Evolutionary conservation across 2,113 vertebrate species (phyloP).

Genomic region (Aramus guarauna): DNA sequence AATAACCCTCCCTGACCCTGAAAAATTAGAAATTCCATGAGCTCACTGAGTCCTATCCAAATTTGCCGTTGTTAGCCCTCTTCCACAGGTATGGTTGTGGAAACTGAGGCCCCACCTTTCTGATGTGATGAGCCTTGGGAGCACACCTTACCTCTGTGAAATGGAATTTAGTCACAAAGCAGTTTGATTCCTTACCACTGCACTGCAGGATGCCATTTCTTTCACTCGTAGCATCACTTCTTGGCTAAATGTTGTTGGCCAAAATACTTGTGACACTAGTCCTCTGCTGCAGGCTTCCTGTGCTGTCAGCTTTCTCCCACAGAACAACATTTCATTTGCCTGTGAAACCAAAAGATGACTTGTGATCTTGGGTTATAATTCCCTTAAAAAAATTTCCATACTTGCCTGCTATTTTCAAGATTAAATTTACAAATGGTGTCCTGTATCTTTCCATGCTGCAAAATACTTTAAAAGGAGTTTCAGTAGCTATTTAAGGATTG

Average conservation of each 20-base stretch:
- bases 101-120: not conserved
- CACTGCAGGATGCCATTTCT: conserved; percentile 96
- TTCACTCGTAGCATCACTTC: conserved; percentile 97
- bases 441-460: not conserved
- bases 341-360: conserved; percentile 61
- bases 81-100: not conserved
- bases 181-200: conserved; percentile 81
- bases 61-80: not conserved
- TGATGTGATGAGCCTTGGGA: not conserved
- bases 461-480: conserved; percentile 5
- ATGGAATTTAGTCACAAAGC: not conserved
- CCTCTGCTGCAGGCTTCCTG: conserved; percentile 96
- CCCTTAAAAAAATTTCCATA: not conserved
- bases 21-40: not conserved
- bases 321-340: conserved; percentile 99
- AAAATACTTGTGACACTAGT: conserved; percentile 96
- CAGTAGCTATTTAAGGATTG: conserved; percentile 14
- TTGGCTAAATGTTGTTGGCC: conserved; percentile 98
- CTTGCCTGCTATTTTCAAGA: not conserved
- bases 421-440: conserved; percentile 20
- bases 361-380: not conserved
- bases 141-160: not conserved
- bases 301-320: conserved; percentile 93
- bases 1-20: not conserved
- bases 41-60: not conserved